A percentile compares a stretch with the other conserved stretches of the same genome.
Conservation (phyloP, 2,113 vertebrate genomes). For the Puntigrus tetrazona region DNA sequence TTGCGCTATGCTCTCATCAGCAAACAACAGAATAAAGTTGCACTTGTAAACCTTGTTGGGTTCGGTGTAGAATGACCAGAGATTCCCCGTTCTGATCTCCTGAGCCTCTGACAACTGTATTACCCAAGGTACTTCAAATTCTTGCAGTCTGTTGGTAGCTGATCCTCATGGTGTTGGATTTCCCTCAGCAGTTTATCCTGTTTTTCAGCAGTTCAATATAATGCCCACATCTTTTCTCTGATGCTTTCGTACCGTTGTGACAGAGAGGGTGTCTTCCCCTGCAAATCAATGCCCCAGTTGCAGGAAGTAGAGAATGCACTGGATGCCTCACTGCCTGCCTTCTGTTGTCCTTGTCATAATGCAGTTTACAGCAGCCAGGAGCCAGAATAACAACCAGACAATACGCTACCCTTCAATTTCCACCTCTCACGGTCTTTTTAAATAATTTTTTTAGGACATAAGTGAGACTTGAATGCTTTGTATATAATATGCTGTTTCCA, state of each 20-base stretch:
- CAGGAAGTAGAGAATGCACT: conserved; percentile 28
- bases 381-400: conserved; percentile 6
- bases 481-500: too few species aligned
- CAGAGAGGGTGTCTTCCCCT: neutral
- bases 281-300: neutral
- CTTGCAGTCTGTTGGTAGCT: neutral
- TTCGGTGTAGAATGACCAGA: neutral
- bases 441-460: neutral
- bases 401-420: neutral
- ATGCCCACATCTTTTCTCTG: neutral
- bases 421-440: neutral
- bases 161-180: neutral
- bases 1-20: neutral
- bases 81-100: neutral
- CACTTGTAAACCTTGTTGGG: neutral
- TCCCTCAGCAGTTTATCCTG: neutral
- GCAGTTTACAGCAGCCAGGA: conserved; percentile 8
- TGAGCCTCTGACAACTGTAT: neutral
- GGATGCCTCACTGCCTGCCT: neutral
- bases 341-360: conserved; percentile 10
- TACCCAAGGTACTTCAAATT: neutral
- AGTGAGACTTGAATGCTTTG: neutral
- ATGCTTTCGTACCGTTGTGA: neutral
- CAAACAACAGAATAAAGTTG: neutral
- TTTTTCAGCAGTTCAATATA: neutral